phyloP scores from a whole-genome alignment of 2,888 invertebrate genomes.

The Ceraclea dissimilis region DNA sequence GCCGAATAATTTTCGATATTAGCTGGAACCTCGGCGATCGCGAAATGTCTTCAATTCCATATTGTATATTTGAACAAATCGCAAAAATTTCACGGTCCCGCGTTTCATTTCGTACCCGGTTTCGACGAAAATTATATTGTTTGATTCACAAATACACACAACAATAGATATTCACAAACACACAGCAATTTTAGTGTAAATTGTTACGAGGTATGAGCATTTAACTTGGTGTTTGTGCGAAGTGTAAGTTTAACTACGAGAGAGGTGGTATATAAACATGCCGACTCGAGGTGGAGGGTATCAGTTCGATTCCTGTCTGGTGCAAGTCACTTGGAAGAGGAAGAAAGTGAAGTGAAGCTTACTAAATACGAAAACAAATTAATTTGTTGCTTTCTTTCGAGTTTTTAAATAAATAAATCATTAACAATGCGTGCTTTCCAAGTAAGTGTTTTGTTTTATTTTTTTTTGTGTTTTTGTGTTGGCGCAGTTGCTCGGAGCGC shows the following conservation, averaged over 20 bases:
- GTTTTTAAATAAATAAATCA: neutral
- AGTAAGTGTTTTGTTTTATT: constrained; percentile 37
- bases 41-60: no score
- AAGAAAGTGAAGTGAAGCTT: constrained; percentile 40
- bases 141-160: no score
- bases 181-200: no score
- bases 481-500: neutral
- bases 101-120: no score
- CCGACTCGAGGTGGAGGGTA: constrained; percentile 30
- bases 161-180: no score
- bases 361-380: neutral
- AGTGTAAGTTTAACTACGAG: neutral
- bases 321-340: constrained; percentile 38
- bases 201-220: no score
- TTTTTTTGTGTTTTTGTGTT: neutral
- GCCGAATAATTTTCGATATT: no score
- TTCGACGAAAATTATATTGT: no score
- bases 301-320: constrained; percentile 46
- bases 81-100: no score
- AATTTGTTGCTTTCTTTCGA: neutral
- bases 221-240: no score
- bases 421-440: constrained; percentile 41
- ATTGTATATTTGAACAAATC: no score
- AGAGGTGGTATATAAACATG: constrained; percentile 22
- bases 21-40: no score